Percentiles rank a stretch among this genome's conserved stretches.
phyloP scores from a whole-genome alignment of 2,888 invertebrate genomes.

The Coecobrya sp. region DNA sequence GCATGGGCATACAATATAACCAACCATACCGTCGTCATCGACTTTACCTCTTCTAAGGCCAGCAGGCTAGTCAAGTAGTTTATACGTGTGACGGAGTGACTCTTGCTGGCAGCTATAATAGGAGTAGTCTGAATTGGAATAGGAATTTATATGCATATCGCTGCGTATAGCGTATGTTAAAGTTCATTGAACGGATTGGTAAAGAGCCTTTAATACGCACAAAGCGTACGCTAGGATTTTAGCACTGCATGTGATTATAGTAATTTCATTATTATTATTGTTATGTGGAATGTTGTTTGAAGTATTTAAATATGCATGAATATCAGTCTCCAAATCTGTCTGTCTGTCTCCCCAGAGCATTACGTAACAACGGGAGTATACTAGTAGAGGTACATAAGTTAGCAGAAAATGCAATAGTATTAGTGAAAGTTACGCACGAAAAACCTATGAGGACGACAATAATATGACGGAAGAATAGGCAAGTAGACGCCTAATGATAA shows the following conservation, averaged over 20 bases:
- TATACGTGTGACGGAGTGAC: neutral
- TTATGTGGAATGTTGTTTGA: constrained; percentile 15
- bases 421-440: neutral
- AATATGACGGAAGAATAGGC: neutral
- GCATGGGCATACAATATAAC: neutral
- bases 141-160: neutral
- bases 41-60: neutral
- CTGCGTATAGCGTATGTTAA: neutral
- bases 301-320: constrained; percentile 19
- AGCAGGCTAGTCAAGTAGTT: neutral
- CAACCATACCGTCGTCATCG: no score
- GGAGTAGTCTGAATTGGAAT: neutral
- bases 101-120: neutral
- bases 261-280: constrained; percentile 25
- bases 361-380: neutral
- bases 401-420: neutral
- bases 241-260: neutral
- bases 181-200: constrained; percentile 3
- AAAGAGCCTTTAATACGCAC: constrained; percentile 9
- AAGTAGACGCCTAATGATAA: neutral
- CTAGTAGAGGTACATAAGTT: neutral
- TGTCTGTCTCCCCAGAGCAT: neutral
- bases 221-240: neutral
- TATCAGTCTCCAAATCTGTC: constrained; percentile 23
- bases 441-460: neutral